Conservation (phyloP, 2,113 vertebrate genomes). For the Phodopus roborovskii region DNA sequence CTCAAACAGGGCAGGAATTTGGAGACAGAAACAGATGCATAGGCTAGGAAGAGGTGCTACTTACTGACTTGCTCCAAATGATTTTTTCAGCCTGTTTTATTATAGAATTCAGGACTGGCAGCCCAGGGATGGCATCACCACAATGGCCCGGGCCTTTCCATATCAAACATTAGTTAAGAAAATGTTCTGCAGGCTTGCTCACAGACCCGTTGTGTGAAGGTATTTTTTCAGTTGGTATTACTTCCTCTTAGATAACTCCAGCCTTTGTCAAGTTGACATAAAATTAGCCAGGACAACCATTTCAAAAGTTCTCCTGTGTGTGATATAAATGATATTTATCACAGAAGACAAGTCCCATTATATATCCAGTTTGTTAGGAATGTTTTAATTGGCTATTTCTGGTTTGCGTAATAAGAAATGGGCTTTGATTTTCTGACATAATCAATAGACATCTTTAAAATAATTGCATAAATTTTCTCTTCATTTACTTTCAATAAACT, state of each 20-base stretch:
- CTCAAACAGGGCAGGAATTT: neutral
- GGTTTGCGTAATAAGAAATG: neutral
- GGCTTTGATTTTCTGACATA: conserved; percentile 8
- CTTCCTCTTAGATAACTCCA: neutral
- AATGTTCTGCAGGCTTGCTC: neutral
- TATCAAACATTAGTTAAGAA: neutral
- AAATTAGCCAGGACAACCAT: neutral
- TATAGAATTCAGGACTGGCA: neutral
- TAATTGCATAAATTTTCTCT: neutral
- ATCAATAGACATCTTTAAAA: neutral
- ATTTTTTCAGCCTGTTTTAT: neutral
- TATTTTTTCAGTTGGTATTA: neutral
- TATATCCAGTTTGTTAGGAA: neutral
- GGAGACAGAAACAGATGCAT: neutral
- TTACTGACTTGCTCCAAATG: neutral
- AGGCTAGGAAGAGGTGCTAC: neutral
- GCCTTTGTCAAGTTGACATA: neutral
- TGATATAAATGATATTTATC: neutral
- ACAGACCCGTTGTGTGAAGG: neutral
- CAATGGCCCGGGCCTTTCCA: neutral
- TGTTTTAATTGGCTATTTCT: neutral
- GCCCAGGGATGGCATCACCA: neutral
- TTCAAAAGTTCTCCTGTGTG: neutral
- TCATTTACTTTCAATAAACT: conserved; percentile 37
- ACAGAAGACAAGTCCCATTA: neutral